Evolutionary conservation across 2,797 vertebrate genomes (phyloP).

Genomic region (Paratrypauchen microcephalus): DNA sequence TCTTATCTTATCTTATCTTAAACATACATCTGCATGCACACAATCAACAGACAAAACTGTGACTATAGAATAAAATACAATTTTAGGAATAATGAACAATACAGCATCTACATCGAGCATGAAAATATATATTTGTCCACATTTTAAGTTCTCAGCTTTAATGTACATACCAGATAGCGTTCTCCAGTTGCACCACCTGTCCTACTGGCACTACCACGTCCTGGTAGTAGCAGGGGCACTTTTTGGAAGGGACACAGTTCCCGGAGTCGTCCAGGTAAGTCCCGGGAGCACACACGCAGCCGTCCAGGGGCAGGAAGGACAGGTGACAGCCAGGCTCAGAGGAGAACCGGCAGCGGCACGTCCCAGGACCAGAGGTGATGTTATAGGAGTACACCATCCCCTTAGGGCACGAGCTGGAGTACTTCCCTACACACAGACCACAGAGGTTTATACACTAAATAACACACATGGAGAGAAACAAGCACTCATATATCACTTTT

Average conservation of each 20-base stretch:
- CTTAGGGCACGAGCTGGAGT: conserved; percentile 74
- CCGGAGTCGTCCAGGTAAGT: conserved; percentile 81
- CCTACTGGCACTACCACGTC: conserved; percentile 76
- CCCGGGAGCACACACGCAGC: conserved; percentile 79
- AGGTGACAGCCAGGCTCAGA: conserved; percentile 77
- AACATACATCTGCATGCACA: no score
- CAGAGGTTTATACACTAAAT: neutral
- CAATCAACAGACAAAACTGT: no score
- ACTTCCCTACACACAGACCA: conserved; percentile 69
- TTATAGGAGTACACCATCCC: conserved; percentile 77
- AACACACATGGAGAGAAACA: neutral
- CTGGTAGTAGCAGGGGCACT: conserved; percentile 85
- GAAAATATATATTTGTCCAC: neutral
- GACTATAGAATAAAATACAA: neutral
- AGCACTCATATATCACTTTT: no score
- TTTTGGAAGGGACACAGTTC: conserved; percentile 77
- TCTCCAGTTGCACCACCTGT: conserved; percentile 78
- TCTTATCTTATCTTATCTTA: no score
- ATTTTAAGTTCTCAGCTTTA: neutral
- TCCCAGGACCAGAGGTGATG: conserved; percentile 71
- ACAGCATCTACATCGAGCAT: neutral
- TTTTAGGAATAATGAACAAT: neutral
- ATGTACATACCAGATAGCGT: conserved; percentile 79
- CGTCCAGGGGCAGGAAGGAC: conserved; percentile 81
- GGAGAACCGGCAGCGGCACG: conserved; percentile 78